Base-by-base conservation (phyloP, 2,113 vertebrate species). In the Chionomys nivalis region DNA sequence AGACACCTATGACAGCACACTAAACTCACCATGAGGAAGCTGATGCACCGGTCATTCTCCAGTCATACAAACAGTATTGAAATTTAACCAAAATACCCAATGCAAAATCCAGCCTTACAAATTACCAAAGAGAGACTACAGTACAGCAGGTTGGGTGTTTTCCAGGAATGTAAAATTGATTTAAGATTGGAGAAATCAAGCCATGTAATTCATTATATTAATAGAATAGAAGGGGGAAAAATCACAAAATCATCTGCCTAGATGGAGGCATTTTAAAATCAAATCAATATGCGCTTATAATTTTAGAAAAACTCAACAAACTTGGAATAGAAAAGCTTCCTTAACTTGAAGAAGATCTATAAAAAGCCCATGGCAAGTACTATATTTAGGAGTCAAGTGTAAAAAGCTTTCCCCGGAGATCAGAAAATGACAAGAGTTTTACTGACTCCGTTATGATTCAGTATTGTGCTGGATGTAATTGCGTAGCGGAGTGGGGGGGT, bases 261-360 rank as follows among this genome's bases (percentile, higher is more conserved):
- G 58, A 92, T 61, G 33, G 42, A 93, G 42, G 44, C 31, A 39
- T 89, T 94, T 95, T 70, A 42, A 66, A 93, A 87, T 75, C 90
- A 94, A 86, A 87, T 70, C 73, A 55, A 55, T 36, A 52, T 76
- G 26, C 42, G 89, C 87, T 94, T 79, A 86, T 90, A 93, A 91
- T 95, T 95, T 96, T 93, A 93, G 77, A 89, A 93, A 89, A 96
- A 58, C 44, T 83, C 75, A n/a, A 78, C 49, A 89, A 76, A 96
- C 83, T 87, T 8, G 61, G 65, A 78, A 77, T 83, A 93, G 73
- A 68, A 82, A 83, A 94, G 79, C 47, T 78, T 93, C 72, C 61
- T 88, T 94, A 96, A 92, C 85, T 96, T 95, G 44, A 85, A 89
- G 93, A 83, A 52, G 4, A 78, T 87, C 68, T 79, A 77, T 94